Base-by-base conservation (phyloP, 2,888 invertebrate species). In the Hemicrepidius hirtus region DNA sequence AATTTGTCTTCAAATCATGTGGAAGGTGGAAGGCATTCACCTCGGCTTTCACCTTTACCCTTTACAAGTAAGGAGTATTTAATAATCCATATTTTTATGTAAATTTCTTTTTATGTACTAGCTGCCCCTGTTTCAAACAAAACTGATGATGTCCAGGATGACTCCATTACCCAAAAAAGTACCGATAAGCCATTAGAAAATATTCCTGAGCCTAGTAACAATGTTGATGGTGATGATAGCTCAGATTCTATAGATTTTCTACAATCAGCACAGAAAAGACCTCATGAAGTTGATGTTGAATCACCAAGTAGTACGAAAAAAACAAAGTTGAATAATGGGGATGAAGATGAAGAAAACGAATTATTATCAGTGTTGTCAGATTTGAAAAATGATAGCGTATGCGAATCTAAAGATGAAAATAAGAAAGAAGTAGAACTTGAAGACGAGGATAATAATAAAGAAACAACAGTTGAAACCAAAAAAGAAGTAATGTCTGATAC, bases 251-350 rank as follows among this genome's bases (percentile, higher is more conserved):
- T 35, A 18, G 40, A 40, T n/a, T 50, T 65, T 20, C 35, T 65
- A 35, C 21, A 37, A 16, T 6, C 40, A 40, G 6, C 10, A 13
- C 16, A 37, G 4, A 62, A 62, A 44, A 55, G 40, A 12, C 12
- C 20, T 5, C 50, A 55, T 16, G 65, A 32, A 63, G 64, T 60
- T 24, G 55, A 37, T 28, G 12, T 62, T 1, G 24, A 41, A 46
- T 18, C 64, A 60, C 4, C 59, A 67, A n/a, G 13, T 9, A 63
- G 12, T 40, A n/a, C n/a, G n/a, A 60, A 63, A 64, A 67, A 62
- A 37, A 50, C 59, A 46, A 53, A 63, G 62, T 66, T 49, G 40
- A 21, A 44, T 18, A 37, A 13, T 28, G 53, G 24, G 59, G 21
- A 10, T 20, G 21, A 32, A 13, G 49, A 7, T 21, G 18, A 44